phyloP scores from a whole-genome alignment of 2,113 vertebrate genomes.

The Grus americana region DNA sequence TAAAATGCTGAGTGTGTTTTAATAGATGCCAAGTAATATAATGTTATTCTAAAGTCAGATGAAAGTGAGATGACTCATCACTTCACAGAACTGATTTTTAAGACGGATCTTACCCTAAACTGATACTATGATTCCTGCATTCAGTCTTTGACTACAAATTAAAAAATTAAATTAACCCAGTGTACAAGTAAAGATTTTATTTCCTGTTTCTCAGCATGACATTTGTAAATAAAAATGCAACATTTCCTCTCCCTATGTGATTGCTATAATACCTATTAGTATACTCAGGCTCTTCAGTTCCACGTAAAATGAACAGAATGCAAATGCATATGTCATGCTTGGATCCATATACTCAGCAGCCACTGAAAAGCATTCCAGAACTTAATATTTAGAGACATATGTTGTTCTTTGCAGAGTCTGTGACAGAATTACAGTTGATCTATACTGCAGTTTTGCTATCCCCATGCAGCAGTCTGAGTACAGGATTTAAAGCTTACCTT shows the following conservation, averaged over 20 bases:
- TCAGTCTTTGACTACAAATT: background rate
- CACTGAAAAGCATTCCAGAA: background rate
- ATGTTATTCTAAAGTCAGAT: background rate
- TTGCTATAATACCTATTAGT: background rate
- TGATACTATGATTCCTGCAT: background rate
- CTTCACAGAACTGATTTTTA: background rate
- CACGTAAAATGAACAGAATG: background rate
- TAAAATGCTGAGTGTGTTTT: background rate
- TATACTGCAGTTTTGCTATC: background rate
- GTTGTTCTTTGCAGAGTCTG: background rate
- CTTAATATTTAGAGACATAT: background rate
- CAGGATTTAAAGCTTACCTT: background rate
- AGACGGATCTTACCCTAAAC: background rate
- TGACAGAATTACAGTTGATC: background rate
- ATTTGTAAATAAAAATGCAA: background rate
- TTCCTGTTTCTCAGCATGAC: background rate
- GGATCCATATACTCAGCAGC: background rate
- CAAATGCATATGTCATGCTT: background rate
- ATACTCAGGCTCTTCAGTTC: background rate
- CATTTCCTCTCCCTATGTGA: background rate
- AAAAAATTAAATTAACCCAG: background rate
- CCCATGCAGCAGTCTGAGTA: background rate
- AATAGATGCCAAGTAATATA: background rate
- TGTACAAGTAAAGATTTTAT: background rate
- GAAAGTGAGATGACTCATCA: background rate